Evolutionary conservation across 2,888 invertebrate genomes (phyloP).

Genomic region (Pasiphila rectangulata): DNA sequence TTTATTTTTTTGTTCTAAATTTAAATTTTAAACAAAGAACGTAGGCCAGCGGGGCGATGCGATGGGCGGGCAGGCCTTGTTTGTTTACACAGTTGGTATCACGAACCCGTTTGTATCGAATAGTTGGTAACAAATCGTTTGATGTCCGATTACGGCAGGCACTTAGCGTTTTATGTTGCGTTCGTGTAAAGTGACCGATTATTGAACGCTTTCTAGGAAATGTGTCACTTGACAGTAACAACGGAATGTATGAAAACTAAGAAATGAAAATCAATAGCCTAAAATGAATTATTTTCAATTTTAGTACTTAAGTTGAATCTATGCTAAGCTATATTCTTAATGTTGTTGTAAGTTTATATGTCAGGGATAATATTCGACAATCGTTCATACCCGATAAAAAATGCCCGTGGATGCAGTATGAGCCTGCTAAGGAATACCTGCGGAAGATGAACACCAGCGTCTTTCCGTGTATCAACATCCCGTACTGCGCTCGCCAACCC

Average conservation of each 20-base stretch:
- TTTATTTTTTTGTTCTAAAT: slow-evolving; percentile 16
- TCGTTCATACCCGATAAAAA: no score
- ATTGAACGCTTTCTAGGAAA: slow-evolving; percentile 47
- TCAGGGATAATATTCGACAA: no score
- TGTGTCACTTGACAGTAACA: background rate
- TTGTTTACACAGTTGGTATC: slow-evolving; percentile 59
- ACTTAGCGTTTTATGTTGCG: slow-evolving; percentile 53
- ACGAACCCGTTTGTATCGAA: slow-evolving; percentile 37
- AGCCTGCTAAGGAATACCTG: no score
- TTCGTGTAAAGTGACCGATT: slow-evolving; percentile 57
- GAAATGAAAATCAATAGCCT: no score
- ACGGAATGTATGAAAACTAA: background rate
- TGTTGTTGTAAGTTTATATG: no score
- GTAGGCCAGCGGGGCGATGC: slow-evolving; percentile 45
- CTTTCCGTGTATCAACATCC: no score
- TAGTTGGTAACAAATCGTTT: slow-evolving; percentile 51
- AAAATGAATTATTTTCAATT: no score
- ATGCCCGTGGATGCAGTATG: no score
- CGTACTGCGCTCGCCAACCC: no score
- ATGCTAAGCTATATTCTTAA: no score
- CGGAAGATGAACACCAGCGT: no score
- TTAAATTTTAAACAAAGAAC: slow-evolving; percentile 40
- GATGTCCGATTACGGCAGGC: slow-evolving; percentile 54
- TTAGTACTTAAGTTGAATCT: no score
- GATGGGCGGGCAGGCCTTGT: slow-evolving; percentile 45